Conservation (phyloP, 1,140 invertebrate genomes). For the Drosophila leontia region DNA sequence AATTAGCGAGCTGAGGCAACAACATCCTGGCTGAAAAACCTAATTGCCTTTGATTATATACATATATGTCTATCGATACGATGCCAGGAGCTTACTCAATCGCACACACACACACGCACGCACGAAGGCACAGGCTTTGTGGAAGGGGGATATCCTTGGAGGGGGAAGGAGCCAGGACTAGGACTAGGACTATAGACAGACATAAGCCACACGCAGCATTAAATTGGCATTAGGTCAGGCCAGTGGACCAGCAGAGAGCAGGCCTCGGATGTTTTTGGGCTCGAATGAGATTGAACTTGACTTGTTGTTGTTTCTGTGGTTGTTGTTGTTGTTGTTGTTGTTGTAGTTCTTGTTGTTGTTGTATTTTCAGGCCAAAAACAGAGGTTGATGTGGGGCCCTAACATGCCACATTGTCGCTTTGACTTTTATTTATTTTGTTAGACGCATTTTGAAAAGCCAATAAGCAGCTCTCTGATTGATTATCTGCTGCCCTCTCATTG, state of each 20-base stretch:
- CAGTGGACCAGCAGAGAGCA: constrained; percentile 43
- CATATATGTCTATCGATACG: constrained; percentile 55
- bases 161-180: background rate
- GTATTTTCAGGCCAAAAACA: background rate
- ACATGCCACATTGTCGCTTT: constrained; percentile 74
- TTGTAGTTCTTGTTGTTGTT: background rate
- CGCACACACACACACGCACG: constrained; percentile 27
- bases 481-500: constrained; percentile 65
- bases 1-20: constrained; percentile 53
- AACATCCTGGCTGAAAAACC: constrained; percentile 47
- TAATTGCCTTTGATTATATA: constrained; percentile 74
- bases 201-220: constrained; percentile 65
- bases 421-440: constrained; percentile 81
- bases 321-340: background rate
- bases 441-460: constrained; percentile 81
- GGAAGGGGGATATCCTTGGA: background rate
- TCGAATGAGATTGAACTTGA: constrained; percentile 58
- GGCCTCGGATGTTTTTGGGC: constrained; percentile 28
- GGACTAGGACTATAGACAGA: constrained; percentile 18
- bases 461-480: constrained; percentile 80
- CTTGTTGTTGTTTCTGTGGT: constrained; percentile 18
- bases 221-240: constrained; percentile 70
- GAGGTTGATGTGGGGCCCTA: constrained; percentile 16
- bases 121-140: constrained; percentile 15
- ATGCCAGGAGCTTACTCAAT: constrained; percentile 50